Evolutionary conservation across 53 echinoderm and acorn worm genomes (phyloP).

Genomic region (Holothuria scabra): DNA sequence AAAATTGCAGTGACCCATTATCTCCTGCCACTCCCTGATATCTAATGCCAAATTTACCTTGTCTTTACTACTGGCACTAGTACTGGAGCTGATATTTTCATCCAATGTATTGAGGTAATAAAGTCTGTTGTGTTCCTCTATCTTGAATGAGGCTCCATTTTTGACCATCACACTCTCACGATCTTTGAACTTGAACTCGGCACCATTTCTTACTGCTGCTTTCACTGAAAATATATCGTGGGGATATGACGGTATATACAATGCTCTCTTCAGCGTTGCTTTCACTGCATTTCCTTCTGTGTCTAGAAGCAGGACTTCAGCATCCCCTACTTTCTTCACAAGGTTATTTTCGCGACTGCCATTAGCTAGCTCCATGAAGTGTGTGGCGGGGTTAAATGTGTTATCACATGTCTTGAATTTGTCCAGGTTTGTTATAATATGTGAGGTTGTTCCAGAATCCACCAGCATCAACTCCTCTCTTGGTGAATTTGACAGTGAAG

Average conservation of each 20-base stretch:
- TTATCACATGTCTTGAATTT: conserved; percentile 34
- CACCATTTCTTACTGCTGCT: conserved; percentile 46
- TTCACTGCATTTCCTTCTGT: conserved; percentile 9
- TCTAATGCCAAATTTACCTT: background rate
- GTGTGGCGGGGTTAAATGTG: conserved; percentile 19
- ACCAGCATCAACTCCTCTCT: conserved; percentile 5
- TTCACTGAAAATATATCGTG: conserved; percentile 56
- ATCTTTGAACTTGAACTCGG: conserved; percentile 18
- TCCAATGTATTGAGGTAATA: background rate
- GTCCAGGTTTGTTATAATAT: conserved; percentile 39
- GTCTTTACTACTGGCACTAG: background rate
- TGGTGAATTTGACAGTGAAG: background rate
- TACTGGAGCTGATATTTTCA: background rate
- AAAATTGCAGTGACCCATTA: conserved; percentile 24
- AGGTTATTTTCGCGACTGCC: background rate
- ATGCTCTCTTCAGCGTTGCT: conserved; percentile 18
- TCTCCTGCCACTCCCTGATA: conserved; percentile 9
- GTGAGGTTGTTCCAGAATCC: conserved; percentile 50
- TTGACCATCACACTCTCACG: background rate
- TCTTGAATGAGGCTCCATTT: conserved; percentile 5
- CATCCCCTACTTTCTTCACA: conserved; percentile 42
- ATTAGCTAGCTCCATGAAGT: conserved; percentile 25
- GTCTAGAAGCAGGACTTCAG: conserved; percentile 1
- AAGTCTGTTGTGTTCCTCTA: conserved; percentile 13
- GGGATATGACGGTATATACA: conserved; percentile 52